Evolutionary conservation across 2,797 vertebrate genomes (phyloP), one percentile per base, ranked within the genome.

Genomic region (Enteromius trimaculatus): DNA sequence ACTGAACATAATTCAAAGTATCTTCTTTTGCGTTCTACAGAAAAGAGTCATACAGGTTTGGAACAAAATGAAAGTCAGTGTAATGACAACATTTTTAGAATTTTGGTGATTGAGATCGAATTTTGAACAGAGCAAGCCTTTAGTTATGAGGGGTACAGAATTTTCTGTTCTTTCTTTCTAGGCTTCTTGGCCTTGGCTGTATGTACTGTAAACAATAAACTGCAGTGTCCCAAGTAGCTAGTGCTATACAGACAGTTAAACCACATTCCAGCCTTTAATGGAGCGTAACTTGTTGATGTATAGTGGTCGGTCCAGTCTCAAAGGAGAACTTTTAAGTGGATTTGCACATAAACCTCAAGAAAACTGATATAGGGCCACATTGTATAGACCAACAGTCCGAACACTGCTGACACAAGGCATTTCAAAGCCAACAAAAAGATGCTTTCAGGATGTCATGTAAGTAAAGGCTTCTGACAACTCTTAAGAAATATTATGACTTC

Each of bases 401-500:
- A 68, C 62, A 82, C 83, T 88, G 81, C 79, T 85, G 82, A 85
- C 81, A 79, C 74, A 64, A 85, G 69, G 80, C 7, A 0, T 77
- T 76, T 83, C 79, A 55, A 82, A 83, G 85, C 87, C 87, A 86
- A 86, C 55, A 85, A 86, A 68, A 88, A 86, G 77, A 85, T 70
- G 44, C 47, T 77, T 81, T 83, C 60, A 80, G 81, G 80, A 83
- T 78, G 80, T 82, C 68, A 71, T 72, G 83, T 77, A 81, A 86
- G 85, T 64, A 64, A 80, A 69, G 77, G 23, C 79, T 82, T 86
- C 64, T 53, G 77, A 79, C 82, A 80, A 58, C 34, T 62, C 49
- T 68, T 64, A n/a, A 80, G 70, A 84, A 84, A 71, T 44, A 80
- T 66, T 72, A 51, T 53, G 80, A 72, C 66, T 70, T 68, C 83